Base-by-base conservation (phyloP, 2,888 invertebrate genomes). In the Criorhina ranunculi region DNA sequence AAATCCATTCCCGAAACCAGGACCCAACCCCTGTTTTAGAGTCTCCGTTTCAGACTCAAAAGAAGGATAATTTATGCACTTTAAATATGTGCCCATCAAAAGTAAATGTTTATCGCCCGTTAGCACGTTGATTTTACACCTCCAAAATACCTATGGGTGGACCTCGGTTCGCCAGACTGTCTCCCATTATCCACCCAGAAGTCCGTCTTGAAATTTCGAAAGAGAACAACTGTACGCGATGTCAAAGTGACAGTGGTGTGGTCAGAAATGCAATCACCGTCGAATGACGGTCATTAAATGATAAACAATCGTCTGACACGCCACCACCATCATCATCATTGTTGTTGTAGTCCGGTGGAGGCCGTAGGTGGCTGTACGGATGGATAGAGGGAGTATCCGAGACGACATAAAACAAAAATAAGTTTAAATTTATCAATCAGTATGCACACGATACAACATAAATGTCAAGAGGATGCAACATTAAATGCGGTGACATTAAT, bases 391-490 rank as follows among this genome's bases (percentile, higher is more conserved):
- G 9, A 51, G 11, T 31, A 15, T 29, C 11, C n/a, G 35, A 51
- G 35, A 44, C 44, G 40, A 59, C 60, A 64, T 53, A 44, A 79
- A 64, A 46, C 15, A 57, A 70, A 77, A 72, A 76, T 76, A 70
- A 70, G 77, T 77, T 78, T 80, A 55, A 83, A 83, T 78, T 24
- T 83, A 79, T 79, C 83, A 83, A 79, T 83, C 83, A 83, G 83
- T 83, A 83, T 75, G 78, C 83, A 79, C 73, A 83, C 73, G 83
- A 79, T 83, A 73, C 69, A 83, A 44, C 83, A 83, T 83, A 83
- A 83, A 83, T 83, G 83, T 83, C 83, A 69, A 42, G 69, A 83
- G 79, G 83, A 83, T 79, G 83, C 83, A 79, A 83, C 83, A 83
- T 83, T 83, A 83, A 83, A 79, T 79, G 79, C 73, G 57, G 64